These are phyloP conservation scores for Mesochorus sp. DNA, from an alignment of 2,888 invertebrate species.

Conservation along the genomic window DNA sequence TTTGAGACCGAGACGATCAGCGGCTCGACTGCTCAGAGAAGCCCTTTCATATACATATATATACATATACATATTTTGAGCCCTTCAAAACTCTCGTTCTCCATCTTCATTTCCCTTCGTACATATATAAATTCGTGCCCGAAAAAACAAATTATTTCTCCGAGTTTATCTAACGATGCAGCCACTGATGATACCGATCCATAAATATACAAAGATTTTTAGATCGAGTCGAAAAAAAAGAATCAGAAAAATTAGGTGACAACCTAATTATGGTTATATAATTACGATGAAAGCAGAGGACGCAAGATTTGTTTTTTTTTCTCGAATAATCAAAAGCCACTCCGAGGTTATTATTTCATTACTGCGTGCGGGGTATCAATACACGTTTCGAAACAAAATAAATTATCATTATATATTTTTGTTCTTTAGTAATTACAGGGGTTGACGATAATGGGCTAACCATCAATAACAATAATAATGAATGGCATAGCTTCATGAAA, in stretches of 20 bases:
- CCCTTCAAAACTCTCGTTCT: background rate
- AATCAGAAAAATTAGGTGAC: too few relatives aligned
- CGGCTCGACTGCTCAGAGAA: conserved; percentile 47
- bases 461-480: background rate
- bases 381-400: background rate
- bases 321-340: too few relatives aligned
- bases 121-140: background rate
- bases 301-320: too few relatives aligned
- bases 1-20: conserved; percentile 52
- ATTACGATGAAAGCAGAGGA: too few relatives aligned
- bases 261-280: too few relatives aligned
- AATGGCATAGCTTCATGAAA: background rate
- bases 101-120: background rate
- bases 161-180: background rate
- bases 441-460: background rate
- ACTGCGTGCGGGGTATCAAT: too few relatives aligned
- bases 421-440: background rate
- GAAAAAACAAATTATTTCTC: conserved; percentile 6
- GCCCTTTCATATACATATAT: conserved; percentile 24
- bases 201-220: background rate
- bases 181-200: background rate
- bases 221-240: background rate
- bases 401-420: conserved; percentile 5
- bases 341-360: too few relatives aligned
- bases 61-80: too few relatives aligned